Conservation (phyloP, 2,888 invertebrate genomes). For the Argynnis bischoffii region DNA sequence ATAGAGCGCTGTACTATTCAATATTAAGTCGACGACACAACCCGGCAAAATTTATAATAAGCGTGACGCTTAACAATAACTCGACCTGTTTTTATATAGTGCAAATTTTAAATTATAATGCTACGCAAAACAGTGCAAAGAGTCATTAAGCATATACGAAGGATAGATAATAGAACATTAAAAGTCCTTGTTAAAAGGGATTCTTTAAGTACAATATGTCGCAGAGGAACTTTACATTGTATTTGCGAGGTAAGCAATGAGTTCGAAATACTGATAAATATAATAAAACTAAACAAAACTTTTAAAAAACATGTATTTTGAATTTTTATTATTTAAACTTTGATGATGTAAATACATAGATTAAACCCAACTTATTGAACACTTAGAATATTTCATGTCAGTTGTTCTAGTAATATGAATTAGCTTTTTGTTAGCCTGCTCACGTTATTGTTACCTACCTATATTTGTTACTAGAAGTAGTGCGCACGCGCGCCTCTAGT, state of each 20-base stretch:
- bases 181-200: constrained; percentile 56
- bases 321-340: no score
- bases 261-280: neutral
- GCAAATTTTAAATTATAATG: constrained; percentile 47
- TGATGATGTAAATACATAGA: no score
- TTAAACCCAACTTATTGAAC: neutral
- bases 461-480: constrained; percentile 45
- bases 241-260: constrained; percentile 64
- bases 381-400: neutral
- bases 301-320: no score
- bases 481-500: constrained; percentile 56
- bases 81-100: no score
- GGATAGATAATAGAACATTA: constrained; percentile 59
- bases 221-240: constrained; percentile 67
- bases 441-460: constrained; percentile 28
- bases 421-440: constrained; percentile 16
- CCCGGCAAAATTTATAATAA: no score
- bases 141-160: constrained; percentile 59
- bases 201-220: constrained; percentile 63
- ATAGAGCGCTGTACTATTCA: no score
- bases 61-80: no score
- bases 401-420: constrained; percentile 10
- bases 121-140: constrained; percentile 57
- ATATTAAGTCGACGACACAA: neutral
- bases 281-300: no score